Evolutionary conservation across 2,888 invertebrate genomes (phyloP).

Genomic region (Chrysolina haemoptera): DNA sequence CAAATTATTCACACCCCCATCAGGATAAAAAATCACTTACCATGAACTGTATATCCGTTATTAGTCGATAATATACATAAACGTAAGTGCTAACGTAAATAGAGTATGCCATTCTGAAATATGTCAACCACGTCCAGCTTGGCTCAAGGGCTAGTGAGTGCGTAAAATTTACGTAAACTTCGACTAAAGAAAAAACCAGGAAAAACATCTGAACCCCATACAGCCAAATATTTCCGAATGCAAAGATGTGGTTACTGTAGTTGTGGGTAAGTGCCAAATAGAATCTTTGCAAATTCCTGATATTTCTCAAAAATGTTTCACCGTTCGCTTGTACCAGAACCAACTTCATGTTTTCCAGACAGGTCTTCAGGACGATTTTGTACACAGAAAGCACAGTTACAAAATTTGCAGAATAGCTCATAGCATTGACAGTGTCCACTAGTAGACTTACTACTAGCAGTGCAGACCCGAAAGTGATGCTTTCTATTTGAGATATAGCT

Average conservation of each 20-base stretch:
- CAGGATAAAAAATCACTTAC: background rate
- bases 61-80: conserved; percentile 2
- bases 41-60: background rate
- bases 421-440: conserved; percentile 34
- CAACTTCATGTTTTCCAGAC: conserved; percentile 17
- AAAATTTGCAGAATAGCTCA: conserved; percentile 6
- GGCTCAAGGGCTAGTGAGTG: background rate
- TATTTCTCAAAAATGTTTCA: conserved; percentile 11
- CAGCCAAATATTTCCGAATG: conserved; percentile 28
- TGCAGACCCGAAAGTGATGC: background rate
- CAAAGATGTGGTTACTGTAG: conserved; percentile 31
- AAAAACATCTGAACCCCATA: conserved; percentile 30
- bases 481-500: background rate
- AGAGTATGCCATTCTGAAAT: conserved; percentile 3
- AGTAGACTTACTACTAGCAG: conserved; percentile 20
- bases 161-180: conserved; percentile 14
- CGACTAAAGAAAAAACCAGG: conserved; percentile 26
- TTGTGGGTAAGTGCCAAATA: conserved; percentile 29
- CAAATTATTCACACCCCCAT: no score
- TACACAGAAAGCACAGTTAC: conserved; percentile 26
- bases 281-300: conserved; percentile 28
- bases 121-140: conserved; percentile 3
- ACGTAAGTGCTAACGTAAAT: background rate
- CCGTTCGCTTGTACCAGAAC: background rate
- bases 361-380: conserved; percentile 18